These are phyloP conservation scores for Chaenogobius annularis DNA, from an alignment of 2,113 vertebrate species.

Conservation along the genomic window DNA sequence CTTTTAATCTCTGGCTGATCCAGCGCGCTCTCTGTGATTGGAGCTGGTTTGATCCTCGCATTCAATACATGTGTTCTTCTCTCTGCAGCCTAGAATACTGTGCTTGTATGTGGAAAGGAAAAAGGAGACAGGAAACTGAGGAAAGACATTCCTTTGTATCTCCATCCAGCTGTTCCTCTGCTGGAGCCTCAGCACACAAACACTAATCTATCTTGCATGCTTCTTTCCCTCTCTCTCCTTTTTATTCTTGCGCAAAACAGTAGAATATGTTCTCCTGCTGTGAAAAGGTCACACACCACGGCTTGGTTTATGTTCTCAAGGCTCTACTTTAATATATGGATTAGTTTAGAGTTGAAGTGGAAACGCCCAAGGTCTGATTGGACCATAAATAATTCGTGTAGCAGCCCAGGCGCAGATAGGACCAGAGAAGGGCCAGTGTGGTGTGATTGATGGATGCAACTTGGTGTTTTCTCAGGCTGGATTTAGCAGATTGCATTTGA, in stretches of 20 bases:
- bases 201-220: slow-evolving; percentile 19
- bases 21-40: slow-evolving; percentile 14
- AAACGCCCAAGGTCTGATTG: slow-evolving; percentile 58
- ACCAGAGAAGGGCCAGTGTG: slow-evolving; percentile 38
- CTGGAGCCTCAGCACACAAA: slow-evolving; percentile 17
- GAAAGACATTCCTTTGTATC: slow-evolving; percentile 40
- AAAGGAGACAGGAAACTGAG: slow-evolving; percentile 23
- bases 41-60: slow-evolving; percentile 11
- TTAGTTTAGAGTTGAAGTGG: slow-evolving; percentile 58
- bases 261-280: slow-evolving; percentile 3
- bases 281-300: slow-evolving; percentile 40
- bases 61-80: slow-evolving; percentile 14
- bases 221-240: slow-evolving; percentile 1
- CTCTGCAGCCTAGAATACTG: not conserved
- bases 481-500: slow-evolving; percentile 22
- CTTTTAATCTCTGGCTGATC: slow-evolving; percentile 21
- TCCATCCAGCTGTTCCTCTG: slow-evolving; percentile 62
- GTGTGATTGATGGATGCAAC: slow-evolving; percentile 43
- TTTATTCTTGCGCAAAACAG: slow-evolving; percentile 18
- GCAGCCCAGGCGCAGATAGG: slow-evolving; percentile 37
- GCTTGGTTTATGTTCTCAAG: slow-evolving; percentile 59
- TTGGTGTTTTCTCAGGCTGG: slow-evolving; percentile 31
- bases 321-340: slow-evolving; percentile 61
- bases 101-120: not conserved
- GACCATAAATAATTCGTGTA: slow-evolving; percentile 65